These are phyloP conservation scores for Tetheella fluctuosa DNA, from an alignment of 2,888 invertebrate genomes.

Conservation along the genomic window DNA sequence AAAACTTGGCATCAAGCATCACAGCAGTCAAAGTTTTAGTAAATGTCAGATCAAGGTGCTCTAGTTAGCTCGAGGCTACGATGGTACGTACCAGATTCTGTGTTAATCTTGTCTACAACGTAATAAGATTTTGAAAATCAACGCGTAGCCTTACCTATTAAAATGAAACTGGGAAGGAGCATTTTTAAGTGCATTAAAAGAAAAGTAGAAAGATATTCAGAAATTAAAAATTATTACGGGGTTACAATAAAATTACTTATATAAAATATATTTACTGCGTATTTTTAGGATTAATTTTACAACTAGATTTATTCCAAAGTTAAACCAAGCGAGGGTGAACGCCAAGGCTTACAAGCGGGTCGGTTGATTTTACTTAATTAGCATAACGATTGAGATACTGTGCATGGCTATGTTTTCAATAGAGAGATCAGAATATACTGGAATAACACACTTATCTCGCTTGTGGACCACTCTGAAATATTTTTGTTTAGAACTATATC, in stretches of 20 bases:
- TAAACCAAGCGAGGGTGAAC: background rate
- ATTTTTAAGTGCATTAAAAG: no score
- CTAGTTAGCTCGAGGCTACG: background rate
- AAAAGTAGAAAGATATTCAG: no score
- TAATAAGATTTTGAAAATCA: no score
- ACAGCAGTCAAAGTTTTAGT: background rate
- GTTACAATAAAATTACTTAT: no score
- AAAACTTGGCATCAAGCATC: background rate
- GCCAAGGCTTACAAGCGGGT: background rate
- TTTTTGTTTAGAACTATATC: background rate
- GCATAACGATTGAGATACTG: background rate
- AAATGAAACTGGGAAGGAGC: no score
- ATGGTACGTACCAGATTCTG: background rate
- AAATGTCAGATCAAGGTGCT: background rate
- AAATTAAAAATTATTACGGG: no score
- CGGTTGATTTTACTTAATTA: background rate
- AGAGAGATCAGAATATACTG: constrained; percentile 12
- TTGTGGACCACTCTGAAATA: no score
- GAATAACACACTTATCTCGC: constrained; percentile 10
- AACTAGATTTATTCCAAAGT: no score
- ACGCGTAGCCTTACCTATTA: no score
- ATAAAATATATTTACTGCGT: background rate
- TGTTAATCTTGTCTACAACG: no score
- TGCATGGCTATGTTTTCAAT: constrained; percentile 7
- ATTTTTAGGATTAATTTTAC: background rate